Base-by-base conservation (phyloP, 1,140 invertebrate species). In the Brachionus rotundiformis region DNA sequence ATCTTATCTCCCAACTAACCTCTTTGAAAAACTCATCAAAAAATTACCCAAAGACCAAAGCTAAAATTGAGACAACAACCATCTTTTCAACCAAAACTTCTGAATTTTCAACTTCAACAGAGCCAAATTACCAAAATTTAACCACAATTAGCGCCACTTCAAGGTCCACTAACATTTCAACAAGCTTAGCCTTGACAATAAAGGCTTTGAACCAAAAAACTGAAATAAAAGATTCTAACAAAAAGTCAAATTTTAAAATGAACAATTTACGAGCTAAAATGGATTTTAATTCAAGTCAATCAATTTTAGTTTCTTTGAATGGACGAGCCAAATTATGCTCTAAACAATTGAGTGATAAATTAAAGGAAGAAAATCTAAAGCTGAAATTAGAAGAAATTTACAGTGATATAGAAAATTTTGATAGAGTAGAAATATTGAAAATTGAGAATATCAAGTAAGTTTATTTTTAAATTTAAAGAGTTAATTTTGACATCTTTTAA, bases 391-490 rank as follows among this genome's bases (percentile, higher is more conserved):
- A 73, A 2, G 25, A 73, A 19, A 44, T 73, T 27, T 73, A 73
- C 27, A 73, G 41, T 5, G 16, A 73, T n/a, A 11, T 73, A 11
- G 68, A 41, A 47, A 73, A 73, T 29, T 79, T 79, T 63, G 76
- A 79, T 25, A n/a, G 47, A 79, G 76, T 79, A 49, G 76, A 27
- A 54, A 59, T 79, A 13, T 27, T 59, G 59, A 33, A 54, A 79
- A 79, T 79, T 29, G 31, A 79, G 59, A 79, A 33, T 59, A 59
- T 36, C 8, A 54, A 19, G 76, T 79, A 79, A 31, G 13, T 39
- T 23, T 71, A 1, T 39, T 71, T 39, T n/a, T 7, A 27, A 11
- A n/a, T 54, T 19, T 54, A 54, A 54, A 16, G 2, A 54, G n/a
- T n/a, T 54, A 19, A 19, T 8, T 54, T 71, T 23, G 29, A 71